phyloP scores from a whole-genome alignment of 2,113 vertebrate genomes.

The Dipodomys ordii region DNA sequence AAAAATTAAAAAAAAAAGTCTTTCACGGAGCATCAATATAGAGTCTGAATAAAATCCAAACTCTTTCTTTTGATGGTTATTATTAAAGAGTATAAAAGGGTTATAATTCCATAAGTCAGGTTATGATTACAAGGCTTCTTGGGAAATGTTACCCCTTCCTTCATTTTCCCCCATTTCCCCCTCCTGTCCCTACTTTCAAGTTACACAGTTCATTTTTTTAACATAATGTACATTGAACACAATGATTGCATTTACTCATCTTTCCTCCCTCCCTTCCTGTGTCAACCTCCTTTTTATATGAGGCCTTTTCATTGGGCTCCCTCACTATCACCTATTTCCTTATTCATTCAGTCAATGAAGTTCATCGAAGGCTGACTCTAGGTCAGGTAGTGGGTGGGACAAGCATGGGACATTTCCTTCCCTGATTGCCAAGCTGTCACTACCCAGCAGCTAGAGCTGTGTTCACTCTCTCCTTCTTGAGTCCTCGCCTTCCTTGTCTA shows the following conservation, averaged over 20 bases:
- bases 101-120: too few species aligned
- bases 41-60: conserved; percentile 4
- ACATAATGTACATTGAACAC: too few species aligned
- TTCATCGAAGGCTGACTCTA: neutral
- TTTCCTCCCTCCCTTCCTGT: too few species aligned
- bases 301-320: neutral
- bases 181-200: too few species aligned
- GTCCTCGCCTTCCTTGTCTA: neutral
- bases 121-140: too few species aligned
- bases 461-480: neutral
- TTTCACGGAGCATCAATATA: neutral
- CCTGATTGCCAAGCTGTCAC: neutral
- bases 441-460: too few species aligned
- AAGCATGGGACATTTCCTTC: neutral
- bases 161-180: too few species aligned
- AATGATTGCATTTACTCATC: too few species aligned
- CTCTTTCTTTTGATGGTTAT: neutral
- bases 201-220: too few species aligned
- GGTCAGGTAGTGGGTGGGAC: neutral
- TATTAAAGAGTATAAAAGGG: too few species aligned
- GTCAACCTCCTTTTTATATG: neutral
- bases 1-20: too few species aligned
- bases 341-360: neutral
- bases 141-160: too few species aligned
- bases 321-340: neutral